These are phyloP conservation scores for Heliconius charithonia DNA, from an alignment of 2,888 invertebrate genomes.

Conservation along the genomic window DNA sequence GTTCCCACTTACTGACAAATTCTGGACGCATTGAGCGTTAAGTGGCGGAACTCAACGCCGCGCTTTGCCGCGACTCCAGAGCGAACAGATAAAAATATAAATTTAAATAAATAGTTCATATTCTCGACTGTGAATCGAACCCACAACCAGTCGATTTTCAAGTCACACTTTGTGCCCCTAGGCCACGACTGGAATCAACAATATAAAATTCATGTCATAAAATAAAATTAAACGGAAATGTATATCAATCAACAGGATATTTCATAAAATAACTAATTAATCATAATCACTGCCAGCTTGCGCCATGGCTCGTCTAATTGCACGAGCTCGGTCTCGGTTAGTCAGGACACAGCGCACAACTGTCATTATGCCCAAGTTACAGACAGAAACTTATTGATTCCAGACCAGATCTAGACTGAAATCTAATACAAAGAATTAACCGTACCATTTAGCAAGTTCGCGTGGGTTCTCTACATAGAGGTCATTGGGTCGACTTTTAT, in stretches of 20 bases:
- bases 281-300: not conserved
- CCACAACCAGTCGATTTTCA: too few relatives aligned
- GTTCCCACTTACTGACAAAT: too few relatives aligned
- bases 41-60: too few relatives aligned
- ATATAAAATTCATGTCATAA: not conserved
- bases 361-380: slow-evolving; percentile 11
- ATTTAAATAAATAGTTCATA: too few relatives aligned
- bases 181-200: too few relatives aligned
- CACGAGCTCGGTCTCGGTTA: not conserved
- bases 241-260: not conserved
- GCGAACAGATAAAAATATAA: too few relatives aligned
- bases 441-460: slow-evolving; percentile 13
- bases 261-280: not conserved
- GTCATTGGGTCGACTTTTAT: slow-evolving; percentile 19
- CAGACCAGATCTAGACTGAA: slow-evolving; percentile 28
- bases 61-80: too few relatives aligned
- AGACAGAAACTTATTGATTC: slow-evolving; percentile 26
- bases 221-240: not conserved
- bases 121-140: too few relatives aligned
- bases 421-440: slow-evolving; percentile 31
- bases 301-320: not conserved
- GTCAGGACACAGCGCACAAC: slow-evolving; percentile 14
- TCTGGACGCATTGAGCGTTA: too few relatives aligned
- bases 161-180: too few relatives aligned
- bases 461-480: slow-evolving; percentile 6